Evolutionary conservation across 2,888 invertebrate genomes (phyloP).

Genomic region (Napeogenes inachia): DNA sequence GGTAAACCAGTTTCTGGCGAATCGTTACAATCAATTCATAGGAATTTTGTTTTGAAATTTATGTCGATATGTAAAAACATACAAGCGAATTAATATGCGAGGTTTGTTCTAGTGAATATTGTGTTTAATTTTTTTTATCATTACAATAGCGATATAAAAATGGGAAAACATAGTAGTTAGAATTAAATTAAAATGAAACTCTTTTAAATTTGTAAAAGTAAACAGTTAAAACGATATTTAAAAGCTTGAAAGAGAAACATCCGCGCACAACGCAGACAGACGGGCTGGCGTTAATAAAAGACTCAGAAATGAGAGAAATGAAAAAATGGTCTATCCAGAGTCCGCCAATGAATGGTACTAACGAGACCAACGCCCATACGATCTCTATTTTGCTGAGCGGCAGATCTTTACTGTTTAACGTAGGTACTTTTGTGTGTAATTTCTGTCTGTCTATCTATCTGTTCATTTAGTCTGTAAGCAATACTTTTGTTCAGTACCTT

Average conservation of each 20-base stretch:
- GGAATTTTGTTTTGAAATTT: not conserved
- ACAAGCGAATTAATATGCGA: not conserved
- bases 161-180: no score
- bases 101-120: no score
- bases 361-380: constrained; percentile 53
- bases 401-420: constrained; percentile 40
- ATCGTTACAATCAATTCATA: not conserved
- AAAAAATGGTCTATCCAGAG: constrained; percentile 44
- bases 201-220: no score
- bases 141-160: no score
- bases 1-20: constrained; percentile 3
- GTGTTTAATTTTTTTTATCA: no score
- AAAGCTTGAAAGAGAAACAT: constrained; percentile 18
- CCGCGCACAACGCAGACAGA: constrained; percentile 28
- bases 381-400: constrained; percentile 44
- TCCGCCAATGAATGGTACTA: constrained; percentile 55
- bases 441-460: constrained; percentile 30
- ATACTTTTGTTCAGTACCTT: constrained; percentile 24
- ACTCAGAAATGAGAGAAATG: constrained; percentile 41
- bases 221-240: constrained; percentile 3
- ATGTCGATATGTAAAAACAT: not conserved
- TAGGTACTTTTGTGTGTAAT: constrained; percentile 41
- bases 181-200: no score
- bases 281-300: constrained; percentile 40
- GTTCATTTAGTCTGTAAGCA: constrained; percentile 14